phyloP scores from a whole-genome alignment of 1,140 invertebrate species.

The Heterodera schachtii region DNA sequence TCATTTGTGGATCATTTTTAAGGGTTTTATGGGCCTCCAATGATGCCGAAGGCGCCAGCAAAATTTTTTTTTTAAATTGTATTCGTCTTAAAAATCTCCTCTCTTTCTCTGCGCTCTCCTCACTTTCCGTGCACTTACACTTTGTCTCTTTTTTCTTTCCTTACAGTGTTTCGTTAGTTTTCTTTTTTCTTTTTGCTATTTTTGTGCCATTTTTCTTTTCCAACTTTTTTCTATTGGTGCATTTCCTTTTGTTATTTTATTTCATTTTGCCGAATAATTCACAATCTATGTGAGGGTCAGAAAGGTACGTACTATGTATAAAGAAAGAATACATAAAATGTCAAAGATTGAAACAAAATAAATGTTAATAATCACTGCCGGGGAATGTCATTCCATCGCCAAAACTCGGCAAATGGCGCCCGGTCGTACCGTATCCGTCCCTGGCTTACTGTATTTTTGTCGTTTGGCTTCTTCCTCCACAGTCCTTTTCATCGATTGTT shows the following conservation, averaged over 20 bases:
- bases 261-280: background rate
- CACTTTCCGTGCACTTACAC: background rate
- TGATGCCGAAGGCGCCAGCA: too few relatives aligned
- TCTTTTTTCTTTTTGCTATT: conserved; percentile 1
- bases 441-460: background rate
- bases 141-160: background rate
- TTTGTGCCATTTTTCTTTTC: conserved; percentile 11
- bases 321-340: background rate
- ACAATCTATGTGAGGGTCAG: background rate
- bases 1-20: too few relatives aligned
- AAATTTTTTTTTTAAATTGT: too few relatives aligned
- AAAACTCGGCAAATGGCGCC: too few relatives aligned
- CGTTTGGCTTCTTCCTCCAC: background rate
- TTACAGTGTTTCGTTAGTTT: background rate
- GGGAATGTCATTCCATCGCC: too few relatives aligned
- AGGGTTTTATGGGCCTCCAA: too few relatives aligned
- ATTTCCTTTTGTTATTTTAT: background rate
- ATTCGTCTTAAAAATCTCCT: background rate
- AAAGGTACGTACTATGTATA: conserved; percentile 1
- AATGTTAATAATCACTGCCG: background rate
- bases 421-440: too few relatives aligned
- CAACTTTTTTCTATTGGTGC: background rate
- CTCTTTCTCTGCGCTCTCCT: background rate
- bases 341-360: background rate
- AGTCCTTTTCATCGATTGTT: conserved; percentile 5